Base-by-base conservation (phyloP, 2,113 vertebrate genomes). In the Todiramphus chloris region DNA sequence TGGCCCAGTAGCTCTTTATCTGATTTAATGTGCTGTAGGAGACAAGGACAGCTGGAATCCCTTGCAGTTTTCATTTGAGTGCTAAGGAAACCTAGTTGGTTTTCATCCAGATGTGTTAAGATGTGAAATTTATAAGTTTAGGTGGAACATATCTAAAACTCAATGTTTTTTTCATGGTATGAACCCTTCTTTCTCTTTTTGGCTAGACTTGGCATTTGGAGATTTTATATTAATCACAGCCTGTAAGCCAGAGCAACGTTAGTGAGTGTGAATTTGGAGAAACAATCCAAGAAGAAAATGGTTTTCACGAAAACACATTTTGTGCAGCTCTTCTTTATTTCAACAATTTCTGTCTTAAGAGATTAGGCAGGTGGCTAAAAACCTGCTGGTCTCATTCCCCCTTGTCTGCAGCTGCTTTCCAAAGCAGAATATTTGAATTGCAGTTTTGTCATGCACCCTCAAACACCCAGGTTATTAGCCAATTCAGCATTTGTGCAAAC, bases 231-330 rank as follows among this genome's bases (percentile, higher is more conserved):
- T 89, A 80, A 75, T 68, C 41, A 35, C 43, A 83, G 53, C 10
- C 43, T 67, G 17, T 81, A 84, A 91, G 2, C 44, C 43, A 72
- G 35, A 85, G 81, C 28, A 92, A 70, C 17, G 16, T 75, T 37
- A 90, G n/a, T n/a, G 30, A 39, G n/a, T 44, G 63, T 83, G 67
- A 94, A 72, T 7, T 23, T 79, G 59, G 43, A 64, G 55, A 55
- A 92, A 73, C 25, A 41, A 63, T 69, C 14, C 37, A 93, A 92
- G 62, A 4, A 89, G 51, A 80, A 91, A 76, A 94, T 7, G 2
- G 19, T 35, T 86, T 64, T 83, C 41, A 48, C 50, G 77, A 87
- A 93, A 96, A 81, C 37, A 48, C 27, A 60, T 85, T 90, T 94
- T 59, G 53, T 94, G 43, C n/a, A 81, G 33, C 19, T 33, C 28